Conservation (phyloP, 2,888 invertebrate genomes). For the Mantis religiosa region DNA sequence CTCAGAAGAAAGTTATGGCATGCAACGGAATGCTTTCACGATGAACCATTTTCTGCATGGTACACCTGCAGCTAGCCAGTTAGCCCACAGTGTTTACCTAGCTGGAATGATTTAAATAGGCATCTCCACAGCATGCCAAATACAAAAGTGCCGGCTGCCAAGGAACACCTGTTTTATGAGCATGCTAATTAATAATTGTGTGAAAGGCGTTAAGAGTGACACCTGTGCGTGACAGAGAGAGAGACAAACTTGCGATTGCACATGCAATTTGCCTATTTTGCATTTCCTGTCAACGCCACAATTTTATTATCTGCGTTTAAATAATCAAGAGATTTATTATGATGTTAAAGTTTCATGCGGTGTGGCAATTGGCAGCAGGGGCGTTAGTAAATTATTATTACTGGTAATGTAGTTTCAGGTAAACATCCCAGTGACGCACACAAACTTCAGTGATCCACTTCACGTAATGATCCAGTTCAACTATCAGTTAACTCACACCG, state of each 20-base stretch:
- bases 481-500: too few relatives aligned
- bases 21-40: neutral
- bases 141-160: neutral
- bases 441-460: neutral
- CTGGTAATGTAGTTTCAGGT: neutral
- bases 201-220: neutral
- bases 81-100: neutral
- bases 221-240: neutral
- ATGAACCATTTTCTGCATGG: neutral
- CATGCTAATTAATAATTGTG: neutral
- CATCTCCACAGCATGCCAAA: neutral
- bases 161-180: neutral
- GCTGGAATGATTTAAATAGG: neutral
- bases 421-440: neutral
- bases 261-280: neutral
- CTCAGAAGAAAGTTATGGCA: too few relatives aligned
- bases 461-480: too few relatives aligned
- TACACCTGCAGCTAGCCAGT: neutral
- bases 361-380: neutral
- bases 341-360: neutral
- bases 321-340: neutral
- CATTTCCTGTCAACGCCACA: neutral
- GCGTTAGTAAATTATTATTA: neutral
- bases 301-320: neutral
- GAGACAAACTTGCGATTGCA: neutral